Conservation (phyloP, 2,113 vertebrate species). For the Fulica atra region DNA sequence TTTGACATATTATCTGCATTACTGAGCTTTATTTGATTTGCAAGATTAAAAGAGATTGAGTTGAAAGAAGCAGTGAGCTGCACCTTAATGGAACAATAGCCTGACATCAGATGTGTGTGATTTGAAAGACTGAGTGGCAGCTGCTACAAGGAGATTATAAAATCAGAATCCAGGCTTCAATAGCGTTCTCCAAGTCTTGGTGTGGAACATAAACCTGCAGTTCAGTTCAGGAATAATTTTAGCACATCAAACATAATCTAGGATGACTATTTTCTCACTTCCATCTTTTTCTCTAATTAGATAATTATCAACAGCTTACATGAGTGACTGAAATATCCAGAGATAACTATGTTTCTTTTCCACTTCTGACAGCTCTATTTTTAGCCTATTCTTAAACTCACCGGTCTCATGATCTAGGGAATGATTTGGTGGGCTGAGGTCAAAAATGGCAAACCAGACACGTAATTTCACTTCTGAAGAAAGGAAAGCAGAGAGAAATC, state of each 20-base stretch:
- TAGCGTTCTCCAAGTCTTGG: neutral
- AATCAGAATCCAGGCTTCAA: conserved; percentile 17
- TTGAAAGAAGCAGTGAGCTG: conserved; percentile 54
- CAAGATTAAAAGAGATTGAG: conserved; percentile 60
- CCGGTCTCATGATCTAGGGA: neutral
- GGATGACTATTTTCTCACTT: neutral
- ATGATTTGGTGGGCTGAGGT: neutral
- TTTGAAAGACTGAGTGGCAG: conserved; percentile 41
- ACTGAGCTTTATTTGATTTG: conserved; percentile 70
- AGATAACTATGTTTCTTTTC: neutral
- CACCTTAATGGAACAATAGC: conserved; percentile 49
- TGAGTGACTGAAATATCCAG: neutral
- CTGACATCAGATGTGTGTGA: conserved; percentile 42
- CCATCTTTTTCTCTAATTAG: conserved; percentile 5
- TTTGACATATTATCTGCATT: conserved; percentile 64
- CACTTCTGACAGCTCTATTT: neutral
- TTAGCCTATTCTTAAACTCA: neutral
- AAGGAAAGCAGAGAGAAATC: neutral
- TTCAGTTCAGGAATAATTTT: neutral
- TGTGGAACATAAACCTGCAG: neutral
- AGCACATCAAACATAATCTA: neutral
- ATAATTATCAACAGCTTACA: neutral
- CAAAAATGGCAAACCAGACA: neutral
- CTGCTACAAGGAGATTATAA: conserved; percentile 44
- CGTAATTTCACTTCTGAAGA: neutral